Evolutionary conservation across 2,113 vertebrate species (phyloP).

Genomic region (Platichthys flesus): DNA sequence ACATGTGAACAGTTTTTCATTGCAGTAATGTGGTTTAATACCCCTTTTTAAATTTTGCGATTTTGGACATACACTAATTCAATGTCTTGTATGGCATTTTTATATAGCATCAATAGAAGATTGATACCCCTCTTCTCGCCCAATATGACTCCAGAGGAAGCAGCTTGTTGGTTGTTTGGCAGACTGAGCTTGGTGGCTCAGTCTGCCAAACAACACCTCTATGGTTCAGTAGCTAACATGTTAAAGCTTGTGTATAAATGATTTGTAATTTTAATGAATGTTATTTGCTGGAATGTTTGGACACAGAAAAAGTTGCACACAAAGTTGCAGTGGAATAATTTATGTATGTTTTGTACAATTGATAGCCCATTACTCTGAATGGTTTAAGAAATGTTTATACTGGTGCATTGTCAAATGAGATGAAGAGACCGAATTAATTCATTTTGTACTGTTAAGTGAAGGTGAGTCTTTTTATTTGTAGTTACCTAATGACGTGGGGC

Average conservation of each 20-base stretch:
- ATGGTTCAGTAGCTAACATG: background rate
- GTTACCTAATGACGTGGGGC: conserved; percentile 51
- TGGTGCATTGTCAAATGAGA: background rate
- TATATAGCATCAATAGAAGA: background rate
- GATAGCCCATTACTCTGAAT: background rate
- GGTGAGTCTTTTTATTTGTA: background rate
- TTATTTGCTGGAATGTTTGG: background rate
- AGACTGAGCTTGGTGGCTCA: too few species aligned
- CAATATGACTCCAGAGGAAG: background rate
- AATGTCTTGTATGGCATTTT: background rate
- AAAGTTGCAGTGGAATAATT: too few species aligned
- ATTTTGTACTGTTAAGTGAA: background rate
- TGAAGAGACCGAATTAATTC: background rate
- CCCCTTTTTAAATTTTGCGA: too few species aligned
- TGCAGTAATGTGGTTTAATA: too few species aligned
- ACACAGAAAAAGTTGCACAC: too few species aligned
- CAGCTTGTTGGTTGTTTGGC: background rate
- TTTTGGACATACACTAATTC: background rate
- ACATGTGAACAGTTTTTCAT: too few species aligned
- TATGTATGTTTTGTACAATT: background rate
- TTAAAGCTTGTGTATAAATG: background rate
- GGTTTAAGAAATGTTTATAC: background rate
- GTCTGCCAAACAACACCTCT: background rate
- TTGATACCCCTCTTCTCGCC: background rate
- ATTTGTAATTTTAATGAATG: background rate